Conservation (phyloP, 2,113 vertebrate genomes). For the Smithornis capensis region DNA sequence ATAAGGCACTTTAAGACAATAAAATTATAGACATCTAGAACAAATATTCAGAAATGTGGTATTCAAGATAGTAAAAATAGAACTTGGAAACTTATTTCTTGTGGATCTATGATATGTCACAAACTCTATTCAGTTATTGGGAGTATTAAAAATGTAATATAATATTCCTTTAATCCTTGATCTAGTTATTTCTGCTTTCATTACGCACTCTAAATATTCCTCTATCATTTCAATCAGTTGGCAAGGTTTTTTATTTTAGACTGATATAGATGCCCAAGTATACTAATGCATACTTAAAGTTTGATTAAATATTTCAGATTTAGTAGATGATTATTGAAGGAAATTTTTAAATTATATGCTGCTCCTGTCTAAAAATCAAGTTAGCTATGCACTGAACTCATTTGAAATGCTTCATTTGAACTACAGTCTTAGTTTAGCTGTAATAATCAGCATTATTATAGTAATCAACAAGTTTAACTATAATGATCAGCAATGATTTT, state of each 20-base stretch:
- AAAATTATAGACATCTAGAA: neutral
- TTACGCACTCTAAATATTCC: slow-evolving; percentile 3
- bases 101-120: neutral
- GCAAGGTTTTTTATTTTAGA: neutral
- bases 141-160: neutral
- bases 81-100: neutral
- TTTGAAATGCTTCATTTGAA: neutral
- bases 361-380: neutral
- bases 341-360: neutral
- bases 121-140: neutral
- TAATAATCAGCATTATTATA: neutral
- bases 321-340: neutral
- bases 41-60: neutral
- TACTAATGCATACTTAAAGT: neutral
- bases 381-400: neutral
- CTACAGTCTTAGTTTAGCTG: neutral
- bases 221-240: neutral
- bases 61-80: neutral
- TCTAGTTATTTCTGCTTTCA: slow-evolving; percentile 17
- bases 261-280: neutral
- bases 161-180: slow-evolving; percentile 38
- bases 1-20: neutral
- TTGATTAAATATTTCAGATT: neutral
- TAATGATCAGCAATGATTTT: neutral
- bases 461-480: neutral